Percentiles rank a stretch among this genome's conserved stretches.
These are phyloP conservation scores for Morelia viridis DNA, from an alignment of 2,797 vertebrate species.

Conservation along the genomic window DNA sequence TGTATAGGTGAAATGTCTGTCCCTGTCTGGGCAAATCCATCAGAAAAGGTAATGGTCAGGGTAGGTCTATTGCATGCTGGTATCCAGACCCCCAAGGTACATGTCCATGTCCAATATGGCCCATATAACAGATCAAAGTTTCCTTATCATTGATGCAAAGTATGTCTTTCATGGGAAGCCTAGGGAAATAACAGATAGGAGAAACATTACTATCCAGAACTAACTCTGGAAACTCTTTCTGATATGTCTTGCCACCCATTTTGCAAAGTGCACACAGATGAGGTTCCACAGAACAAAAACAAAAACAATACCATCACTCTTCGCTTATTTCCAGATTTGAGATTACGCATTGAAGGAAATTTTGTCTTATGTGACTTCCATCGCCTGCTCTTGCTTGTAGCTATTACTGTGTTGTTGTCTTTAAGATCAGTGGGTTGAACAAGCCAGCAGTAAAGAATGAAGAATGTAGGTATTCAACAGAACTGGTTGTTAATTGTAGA, in stretches of 20 bases:
- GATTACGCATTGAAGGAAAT: background rate
- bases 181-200: background rate
- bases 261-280: background rate
- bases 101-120: too few species aligned
- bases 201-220: background rate
- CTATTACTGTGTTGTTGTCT: background rate
- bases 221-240: background rate
- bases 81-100: too few species aligned
- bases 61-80: too few species aligned
- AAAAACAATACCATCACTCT: background rate
- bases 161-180: too few species aligned
- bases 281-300: background rate
- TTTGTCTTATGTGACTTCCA: background rate
- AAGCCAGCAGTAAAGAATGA: background rate
- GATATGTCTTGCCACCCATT: background rate
- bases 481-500: constrained; percentile 41
- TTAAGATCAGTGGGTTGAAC: constrained; percentile 18
- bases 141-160: too few species aligned
- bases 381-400: constrained; percentile 25
- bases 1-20: too few species aligned
- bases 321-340: background rate
- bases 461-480: constrained; percentile 27
- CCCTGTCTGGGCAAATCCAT: too few species aligned
- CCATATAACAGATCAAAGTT: too few species aligned
- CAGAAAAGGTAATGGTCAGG: too few species aligned